Percentiles rank a stretch among this genome's conserved stretches.
These are phyloP conservation scores for Epinotia brunnichana DNA, from an alignment of 2,888 invertebrate genomes.

Conservation along the genomic window DNA sequence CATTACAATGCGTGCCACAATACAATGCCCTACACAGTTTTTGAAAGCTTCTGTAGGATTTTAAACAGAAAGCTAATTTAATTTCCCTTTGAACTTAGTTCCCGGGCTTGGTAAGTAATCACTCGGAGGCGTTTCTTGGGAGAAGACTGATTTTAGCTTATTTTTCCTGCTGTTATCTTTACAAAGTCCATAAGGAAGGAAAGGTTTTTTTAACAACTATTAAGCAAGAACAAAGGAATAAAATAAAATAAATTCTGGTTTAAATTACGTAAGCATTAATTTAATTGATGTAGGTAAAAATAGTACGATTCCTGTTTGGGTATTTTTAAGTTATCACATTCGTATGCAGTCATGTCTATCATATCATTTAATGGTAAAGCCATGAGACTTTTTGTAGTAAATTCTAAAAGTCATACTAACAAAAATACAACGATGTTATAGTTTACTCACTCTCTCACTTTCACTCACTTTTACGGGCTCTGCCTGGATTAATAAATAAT, in stretches of 20 bases:
- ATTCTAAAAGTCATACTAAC: too few species aligned
- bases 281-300: too few species aligned
- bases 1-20: neutral
- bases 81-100: slow-evolving; percentile 21
- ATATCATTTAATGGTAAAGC: too few species aligned
- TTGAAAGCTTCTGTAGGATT: slow-evolving; percentile 1
- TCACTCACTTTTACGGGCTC: too few species aligned
- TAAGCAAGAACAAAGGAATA: neutral
- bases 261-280: too few species aligned
- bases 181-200: neutral
- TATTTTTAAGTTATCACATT: too few species aligned
- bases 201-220: neutral
- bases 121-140: neutral
- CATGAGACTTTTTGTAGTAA: too few species aligned
- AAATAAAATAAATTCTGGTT: neutral
- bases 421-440: too few species aligned
- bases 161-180: slow-evolving; percentile 16
- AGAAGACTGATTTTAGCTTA: neutral
- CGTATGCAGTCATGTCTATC: too few species aligned
- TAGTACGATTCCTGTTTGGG: too few species aligned
- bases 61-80: slow-evolving; percentile 14
- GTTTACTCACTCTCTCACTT: too few species aligned
- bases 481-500: neutral
- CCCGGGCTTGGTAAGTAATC: slow-evolving; percentile 6
- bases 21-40: neutral